Percentiles rank a stretch among this genome's conserved stretches.
phyloP scores from a whole-genome alignment of 2,797 vertebrate genomes.

The Tiaroga cobitis region DNA sequence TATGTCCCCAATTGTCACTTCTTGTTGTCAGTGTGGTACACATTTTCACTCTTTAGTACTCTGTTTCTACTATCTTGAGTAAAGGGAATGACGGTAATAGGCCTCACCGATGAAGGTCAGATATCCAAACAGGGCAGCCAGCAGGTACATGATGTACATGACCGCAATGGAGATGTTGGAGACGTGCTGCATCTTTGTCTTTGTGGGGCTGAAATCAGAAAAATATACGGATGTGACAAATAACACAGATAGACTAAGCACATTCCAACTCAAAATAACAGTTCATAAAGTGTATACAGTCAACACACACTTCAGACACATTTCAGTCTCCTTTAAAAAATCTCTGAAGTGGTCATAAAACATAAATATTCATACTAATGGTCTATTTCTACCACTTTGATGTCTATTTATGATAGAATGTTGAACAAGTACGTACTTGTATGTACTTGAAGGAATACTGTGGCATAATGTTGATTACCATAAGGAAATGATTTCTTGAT shows the following conservation, averaged over 20 bases:
- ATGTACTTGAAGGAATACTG: not conserved
- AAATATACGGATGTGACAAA: constrained; percentile 65
- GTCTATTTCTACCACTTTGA: not conserved
- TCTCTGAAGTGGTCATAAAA: not conserved
- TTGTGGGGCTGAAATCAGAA: constrained; percentile 85
- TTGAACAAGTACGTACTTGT: not conserved
- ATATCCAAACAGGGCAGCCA: constrained; percentile 98
- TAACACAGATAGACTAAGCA: constrained; percentile 38
- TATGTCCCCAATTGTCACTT: not conserved
- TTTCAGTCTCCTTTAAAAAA: not conserved
- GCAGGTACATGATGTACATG: constrained; percentile 98
- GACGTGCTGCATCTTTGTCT: constrained; percentile 97
- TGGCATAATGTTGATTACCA: not conserved
- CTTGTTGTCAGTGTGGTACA: not conserved
- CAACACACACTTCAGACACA: not conserved
- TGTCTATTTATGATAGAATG: not conserved
- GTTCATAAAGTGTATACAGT: not conserved
- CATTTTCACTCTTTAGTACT: not conserved
- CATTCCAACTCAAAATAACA: constrained; percentile 6
- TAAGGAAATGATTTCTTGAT: not conserved
- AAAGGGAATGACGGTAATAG: constrained; percentile 1
- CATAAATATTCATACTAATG: not conserved
- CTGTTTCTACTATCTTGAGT: not conserved
- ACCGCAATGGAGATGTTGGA: constrained; percentile 96
- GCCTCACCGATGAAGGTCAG: constrained; percentile 96